Percentiles rank a stretch among this genome's conserved stretches.
Evolutionary conservation across 1,140 invertebrate species (phyloP).

Genomic region (Cydia splendana): DNA sequence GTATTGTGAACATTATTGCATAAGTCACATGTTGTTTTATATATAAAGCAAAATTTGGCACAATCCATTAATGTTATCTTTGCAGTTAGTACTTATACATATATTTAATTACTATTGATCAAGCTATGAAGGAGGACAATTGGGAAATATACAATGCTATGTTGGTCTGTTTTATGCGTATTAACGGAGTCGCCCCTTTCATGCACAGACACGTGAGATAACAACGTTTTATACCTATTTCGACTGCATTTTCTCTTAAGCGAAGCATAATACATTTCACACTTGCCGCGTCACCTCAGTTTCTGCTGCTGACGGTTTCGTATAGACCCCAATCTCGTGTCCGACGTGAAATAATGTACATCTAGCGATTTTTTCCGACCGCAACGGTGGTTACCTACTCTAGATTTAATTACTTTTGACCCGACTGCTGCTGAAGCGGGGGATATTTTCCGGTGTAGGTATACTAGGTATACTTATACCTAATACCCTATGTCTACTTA

Average conservation of each 20-base stretch:
- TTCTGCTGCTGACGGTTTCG: slow-evolving; percentile 13
- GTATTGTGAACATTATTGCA: too few relatives aligned
- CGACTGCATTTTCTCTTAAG: not conserved
- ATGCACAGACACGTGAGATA: not conserved
- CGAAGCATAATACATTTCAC: not conserved
- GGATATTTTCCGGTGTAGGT: not conserved
- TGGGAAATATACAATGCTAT: too few relatives aligned
- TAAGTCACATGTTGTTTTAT: too few relatives aligned
- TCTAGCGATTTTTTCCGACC: slow-evolving; percentile 6
- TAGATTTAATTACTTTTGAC: slow-evolving; percentile 14
- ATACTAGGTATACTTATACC: not conserved
- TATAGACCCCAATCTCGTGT: slow-evolving; percentile 6
- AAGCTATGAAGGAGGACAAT: not conserved
- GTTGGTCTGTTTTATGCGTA: not conserved
- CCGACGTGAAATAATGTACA: slow-evolving; percentile 15
- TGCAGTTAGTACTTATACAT: too few relatives aligned
- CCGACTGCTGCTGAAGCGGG: not conserved
- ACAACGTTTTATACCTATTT: not conserved
- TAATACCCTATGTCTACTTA: not conserved
- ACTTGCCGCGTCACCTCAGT: slow-evolving; percentile 16
- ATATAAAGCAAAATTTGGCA: too few relatives aligned
- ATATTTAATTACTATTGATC: too few relatives aligned
- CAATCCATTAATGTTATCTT: too few relatives aligned
- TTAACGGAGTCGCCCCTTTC: not conserved
- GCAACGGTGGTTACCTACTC: slow-evolving; percentile 2